phyloP scores from a whole-genome alignment of 1,140 invertebrate species.

The Zophobas atratus region DNA sequence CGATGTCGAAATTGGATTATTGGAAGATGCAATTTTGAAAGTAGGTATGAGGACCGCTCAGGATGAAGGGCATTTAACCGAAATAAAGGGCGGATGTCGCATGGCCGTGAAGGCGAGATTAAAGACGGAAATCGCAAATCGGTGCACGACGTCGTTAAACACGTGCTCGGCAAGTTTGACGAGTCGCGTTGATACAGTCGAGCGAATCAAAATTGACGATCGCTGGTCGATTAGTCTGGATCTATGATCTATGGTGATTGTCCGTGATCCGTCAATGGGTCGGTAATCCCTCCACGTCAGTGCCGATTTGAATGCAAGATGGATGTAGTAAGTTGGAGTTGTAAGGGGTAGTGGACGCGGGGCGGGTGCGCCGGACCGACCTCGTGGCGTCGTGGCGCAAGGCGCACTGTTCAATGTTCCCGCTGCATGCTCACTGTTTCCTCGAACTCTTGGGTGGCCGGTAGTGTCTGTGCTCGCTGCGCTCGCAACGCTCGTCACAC shows the following conservation, averaged over 20 bases:
- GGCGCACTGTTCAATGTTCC: conserved; percentile 55
- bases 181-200: background rate
- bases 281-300: conserved; percentile 24
- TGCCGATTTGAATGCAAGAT: conserved; percentile 48
- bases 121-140: background rate
- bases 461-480: conserved; percentile 13
- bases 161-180: conserved; percentile 24
- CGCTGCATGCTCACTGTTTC: conserved; percentile 55
- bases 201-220: background rate
- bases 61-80: background rate
- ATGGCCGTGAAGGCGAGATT: conserved; percentile 9
- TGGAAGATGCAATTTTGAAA: conserved; percentile 25
- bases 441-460: conserved; percentile 56
- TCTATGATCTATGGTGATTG: conserved; percentile 22
- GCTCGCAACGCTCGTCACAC: conserved; percentile 32
- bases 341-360: conserved; percentile 13
- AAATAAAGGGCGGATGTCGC: conserved; percentile 21
- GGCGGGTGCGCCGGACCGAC: conserved; percentile 56
- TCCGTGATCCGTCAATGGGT: conserved; percentile 37
- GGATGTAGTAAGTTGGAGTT: conserved; percentile 44
- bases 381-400: conserved; percentile 58
- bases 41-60: background rate
- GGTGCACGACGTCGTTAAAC: conserved; percentile 6
- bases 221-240: background rate
- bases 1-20: conserved; percentile 18